Base-by-base conservation (phyloP, 2,888 invertebrate species). In the Ptychoptera albimana region DNA sequence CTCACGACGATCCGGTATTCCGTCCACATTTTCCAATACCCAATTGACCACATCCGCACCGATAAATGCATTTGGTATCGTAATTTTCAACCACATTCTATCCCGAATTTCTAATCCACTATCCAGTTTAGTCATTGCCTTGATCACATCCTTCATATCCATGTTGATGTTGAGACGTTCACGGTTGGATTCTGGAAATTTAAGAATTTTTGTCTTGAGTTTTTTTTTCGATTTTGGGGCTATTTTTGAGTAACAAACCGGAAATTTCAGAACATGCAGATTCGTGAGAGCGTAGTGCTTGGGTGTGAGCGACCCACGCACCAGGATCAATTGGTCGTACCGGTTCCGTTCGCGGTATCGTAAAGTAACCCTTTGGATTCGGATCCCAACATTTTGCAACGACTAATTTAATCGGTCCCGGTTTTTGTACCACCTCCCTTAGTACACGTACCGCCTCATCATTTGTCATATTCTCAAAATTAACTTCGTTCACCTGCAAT, bases 241-340 rank as follows among this genome's bases (percentile, higher is more conserved):
- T n/a, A n/a, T n/a, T n/a, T n/a, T n/a, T n/a, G n/a, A n/a, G n/a
- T 37, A 10, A 37, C 37, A 12, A 15, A 3, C n/a, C 37, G 37
- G 16, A 41, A 41, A 64, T 63, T 44, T 64, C 64, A 32, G 62
- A 59, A 50, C 64, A 63, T 55, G 63, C 61, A 56, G 60, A 63
- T 66, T 72, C 74, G 10, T 74, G 74, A 56, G 87, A 88, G 53
- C 88, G 72, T 6, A 92, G 78, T 9, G 96, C 96, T 50, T 92
- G 92, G 11, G 97, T 98, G 63, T 98, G 97, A 1, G 96, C 96
- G 9, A 99, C 96, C 98, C 98, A 98, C n/a, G 98, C 97, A n/a
- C 75, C 94, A 31, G 97, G 98, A 70, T 99, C 98, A 48, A 98
- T 98, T 16, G 98, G 98, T 50, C 97, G 75, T 31, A 97, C 96